Conservation (phyloP, 2,888 invertebrate genomes). For the Andrena minutula region DNA sequence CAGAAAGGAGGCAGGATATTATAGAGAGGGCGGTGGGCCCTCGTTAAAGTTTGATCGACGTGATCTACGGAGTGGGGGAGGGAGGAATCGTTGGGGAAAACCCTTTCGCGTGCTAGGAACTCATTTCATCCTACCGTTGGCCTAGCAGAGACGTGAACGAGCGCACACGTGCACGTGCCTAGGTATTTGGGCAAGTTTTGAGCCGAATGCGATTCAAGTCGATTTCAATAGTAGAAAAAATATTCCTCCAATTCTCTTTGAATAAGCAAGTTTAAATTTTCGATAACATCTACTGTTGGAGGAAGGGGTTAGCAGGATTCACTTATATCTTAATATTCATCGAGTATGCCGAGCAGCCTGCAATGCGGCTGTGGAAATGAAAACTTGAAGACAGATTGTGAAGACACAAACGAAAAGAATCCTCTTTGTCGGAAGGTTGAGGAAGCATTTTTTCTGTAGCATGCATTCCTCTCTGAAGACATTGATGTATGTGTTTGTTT, state of each 20-base stretch:
- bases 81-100: constrained; percentile 49
- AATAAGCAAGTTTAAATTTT: constrained; percentile 74
- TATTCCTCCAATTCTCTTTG: constrained; percentile 71
- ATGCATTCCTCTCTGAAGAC: not conserved
- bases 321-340: constrained; percentile 56
- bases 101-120: constrained; percentile 60
- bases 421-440: not conserved
- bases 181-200: constrained; percentile 39
- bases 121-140: constrained; percentile 51
- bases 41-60: constrained; percentile 63
- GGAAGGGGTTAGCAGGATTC: constrained; percentile 32
- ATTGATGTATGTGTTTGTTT: not conserved
- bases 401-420: not conserved
- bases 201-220: constrained; percentile 65
- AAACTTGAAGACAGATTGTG: not conserved
- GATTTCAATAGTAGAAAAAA: constrained; percentile 71
- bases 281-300: constrained; percentile 67
- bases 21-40: not conserved
- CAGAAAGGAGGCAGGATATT: not conserved
- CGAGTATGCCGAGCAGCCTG: constrained; percentile 13
- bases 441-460: not conserved
- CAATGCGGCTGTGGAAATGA: not conserved
- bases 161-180: constrained; percentile 14
- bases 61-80: constrained; percentile 42
- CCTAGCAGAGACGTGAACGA: constrained; percentile 18